Evolutionary conservation across 2,797 vertebrate species (phyloP), one percentile per base, ranked within the genome.

Genomic region (Nothura maculosa): DNA sequence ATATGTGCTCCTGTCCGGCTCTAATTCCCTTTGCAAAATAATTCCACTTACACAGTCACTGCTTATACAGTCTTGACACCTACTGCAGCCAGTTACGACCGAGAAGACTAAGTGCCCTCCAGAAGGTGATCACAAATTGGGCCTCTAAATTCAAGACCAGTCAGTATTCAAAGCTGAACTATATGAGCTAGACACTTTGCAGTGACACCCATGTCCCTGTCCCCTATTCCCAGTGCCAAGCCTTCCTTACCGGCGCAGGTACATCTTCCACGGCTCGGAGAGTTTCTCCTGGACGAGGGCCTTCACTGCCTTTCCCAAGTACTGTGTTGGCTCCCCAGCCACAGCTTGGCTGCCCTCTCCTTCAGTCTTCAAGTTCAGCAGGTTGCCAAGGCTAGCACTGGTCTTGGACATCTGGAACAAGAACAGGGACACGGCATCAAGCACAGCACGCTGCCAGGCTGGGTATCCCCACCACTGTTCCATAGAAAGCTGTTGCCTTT

Each of bases 221-320:
- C 18, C 63, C 30, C n/a, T 25, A 2, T 9, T 32, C 70, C 79
- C 45, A 67, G 45, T 1, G n/a, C 55, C 38, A 3, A 0, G 36
- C 40, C 25, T 43, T 42, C 81, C 87, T 92, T 97, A 99, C 99
- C 99, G 99, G 98, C 98, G 99, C 90, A 99, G 98, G 96, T 99
- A 99, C 81, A 98, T 98, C 97, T 98, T 99, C 99, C 99, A 99
- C 24, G 99, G 98, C 97, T 99, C 99, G 0, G 96, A 96, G 67
- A 98, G 97, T 94, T 99, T 99, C 93, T 99, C 99, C 73, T 97
- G 97, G 77, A 98, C 91, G 22, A 99, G 98, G 2, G 98, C 98
- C 97, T 98, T 99, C 97, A 99, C 98, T 13, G 98, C 98, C 96
- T 99, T 98, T 97, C 98, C 99, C 95, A 99, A 93, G 97, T 99